Base-by-base conservation (phyloP, 2,888 invertebrate species). In the Scaptomyza reducta region DNA sequence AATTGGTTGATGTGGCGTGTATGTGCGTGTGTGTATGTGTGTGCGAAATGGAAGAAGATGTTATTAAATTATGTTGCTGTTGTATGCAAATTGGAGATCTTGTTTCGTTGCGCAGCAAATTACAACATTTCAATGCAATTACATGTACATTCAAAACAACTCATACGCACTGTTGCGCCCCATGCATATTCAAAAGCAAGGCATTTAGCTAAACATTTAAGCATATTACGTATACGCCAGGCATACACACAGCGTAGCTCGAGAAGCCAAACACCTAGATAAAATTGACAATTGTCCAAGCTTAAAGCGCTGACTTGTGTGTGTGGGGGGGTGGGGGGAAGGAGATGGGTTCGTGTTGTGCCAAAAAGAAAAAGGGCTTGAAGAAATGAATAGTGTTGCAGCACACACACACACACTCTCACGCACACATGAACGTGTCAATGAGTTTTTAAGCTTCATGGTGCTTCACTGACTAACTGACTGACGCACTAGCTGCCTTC, bases 161-260 rank as follows among this genome's bases (percentile, higher is more conserved):
- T 73, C 76, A 83, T 74, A 74, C 85, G 83, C 83, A 85, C 85
- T 81, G 82, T 63, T 76, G 85, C 74, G 38, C 14, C 38, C 58
- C 61, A 40, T 40, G 31, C 50, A 22, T 22, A 22, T n/a, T n/a
- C n/a, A 0, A 22, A 22, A 22, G 18, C 22, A 46, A 16, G 56
- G 42, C 22, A 53, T 54, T 44, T 18, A 22, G 29, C 22, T 7
- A 31, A 25, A 18, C 57, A 38, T 51, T 22, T 18, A n/a, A 50
- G 47, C 29, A 44, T 47, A 50, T 40, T 61, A 54, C 74, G 54
- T 55, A 65, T 54, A 70, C 67, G 64, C 22, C 16, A 40, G 4
- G 40, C 40, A 40, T 14, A 14, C 38, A 6, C 6, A n/a, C 22
- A 22, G 22, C 3, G 5, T 3, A 22, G 22, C 22, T 22, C 3